phyloP scores from a whole-genome alignment of 2,113 vertebrate species.

The Ammodytes marinus region DNA sequence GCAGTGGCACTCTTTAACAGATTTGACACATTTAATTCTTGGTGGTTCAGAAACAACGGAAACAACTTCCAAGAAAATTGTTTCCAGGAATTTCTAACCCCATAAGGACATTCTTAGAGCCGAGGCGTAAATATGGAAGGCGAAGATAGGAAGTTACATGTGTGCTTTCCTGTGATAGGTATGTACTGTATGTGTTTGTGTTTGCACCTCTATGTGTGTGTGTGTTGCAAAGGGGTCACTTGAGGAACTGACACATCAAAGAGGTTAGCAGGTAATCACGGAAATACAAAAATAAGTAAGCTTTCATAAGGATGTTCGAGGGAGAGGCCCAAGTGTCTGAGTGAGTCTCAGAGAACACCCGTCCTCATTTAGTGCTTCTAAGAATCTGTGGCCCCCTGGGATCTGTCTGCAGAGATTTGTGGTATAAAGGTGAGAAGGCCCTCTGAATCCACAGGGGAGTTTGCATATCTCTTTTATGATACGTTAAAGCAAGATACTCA shows the following conservation, averaged over 20 bases:
- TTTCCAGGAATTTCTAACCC: slow-evolving; percentile 22
- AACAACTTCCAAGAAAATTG: neutral
- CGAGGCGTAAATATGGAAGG: neutral
- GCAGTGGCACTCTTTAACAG: neutral
- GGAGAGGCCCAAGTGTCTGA: slow-evolving; percentile 31
- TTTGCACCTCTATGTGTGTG: neutral
- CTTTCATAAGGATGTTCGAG: slow-evolving; percentile 53
- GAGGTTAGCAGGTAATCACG: slow-evolving; percentile 44
- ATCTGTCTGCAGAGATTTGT: slow-evolving; percentile 20
- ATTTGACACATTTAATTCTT: neutral
- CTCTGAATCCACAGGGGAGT: slow-evolving; percentile 45
- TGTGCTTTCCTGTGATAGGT: slow-evolving; percentile 1
- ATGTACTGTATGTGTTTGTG: neutral
- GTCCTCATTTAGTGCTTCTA: slow-evolving; percentile 69
- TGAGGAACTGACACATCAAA: slow-evolving; percentile 21
- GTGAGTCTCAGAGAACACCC: slow-evolving; percentile 41
- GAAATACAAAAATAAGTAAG: slow-evolving; percentile 14
- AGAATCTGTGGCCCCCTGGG: slow-evolving; percentile 53
- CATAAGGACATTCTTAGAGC: slow-evolving; percentile 7
- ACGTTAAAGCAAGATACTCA: slow-evolving; percentile 63
- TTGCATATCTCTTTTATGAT: slow-evolving; percentile 43
- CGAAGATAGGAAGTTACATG: slow-evolving; percentile 1
- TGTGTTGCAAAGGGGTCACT: slow-evolving; percentile 8
- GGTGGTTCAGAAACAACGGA: neutral
- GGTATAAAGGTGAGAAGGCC: slow-evolving; percentile 34